phyloP scores from a whole-genome alignment of 2,113 vertebrate species.

The Arenaria interpres region DNA sequence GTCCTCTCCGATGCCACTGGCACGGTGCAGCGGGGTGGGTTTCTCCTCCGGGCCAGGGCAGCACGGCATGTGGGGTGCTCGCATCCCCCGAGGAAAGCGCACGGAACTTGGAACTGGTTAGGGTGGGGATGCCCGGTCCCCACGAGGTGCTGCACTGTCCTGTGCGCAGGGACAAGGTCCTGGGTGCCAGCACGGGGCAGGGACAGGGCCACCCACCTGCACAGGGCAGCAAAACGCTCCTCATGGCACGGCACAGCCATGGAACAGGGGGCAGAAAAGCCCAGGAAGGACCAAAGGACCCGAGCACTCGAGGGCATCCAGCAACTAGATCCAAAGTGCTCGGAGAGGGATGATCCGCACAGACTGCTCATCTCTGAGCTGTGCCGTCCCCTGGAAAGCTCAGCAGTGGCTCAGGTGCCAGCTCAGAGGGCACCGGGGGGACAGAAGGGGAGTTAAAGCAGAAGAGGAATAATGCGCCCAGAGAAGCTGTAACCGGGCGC shows the following conservation, averaged over 20 bases:
- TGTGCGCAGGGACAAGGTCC: not conserved
- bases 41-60: not conserved
- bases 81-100: rapidly evolving
- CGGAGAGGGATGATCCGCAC: rapidly evolving
- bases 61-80: rapidly evolving
- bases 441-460: not conserved
- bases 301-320: not conserved
- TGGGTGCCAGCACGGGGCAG: not conserved
- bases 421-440: not conserved
- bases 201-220: rapidly evolving
- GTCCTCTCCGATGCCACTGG: not conserved
- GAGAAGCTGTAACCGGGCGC: not conserved
- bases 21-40: rapidly evolving
- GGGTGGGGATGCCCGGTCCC: not conserved
- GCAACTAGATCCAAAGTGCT: not conserved
- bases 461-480: not conserved
- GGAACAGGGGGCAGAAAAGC: not conserved
- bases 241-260: rapidly evolving
- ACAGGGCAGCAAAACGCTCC: rapidly evolving
- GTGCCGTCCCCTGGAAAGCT: not conserved
- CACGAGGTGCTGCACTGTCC: not conserved
- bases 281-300: not conserved
- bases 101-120: not conserved
- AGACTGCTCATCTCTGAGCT: not conserved
- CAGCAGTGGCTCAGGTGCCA: not conserved